A percentile compares a stretch with the other conserved stretches of the same genome.
These are phyloP conservation scores for Daboia siamensis DNA, from an alignment of 2,113 vertebrate genomes.

Conservation along the genomic window DNA sequence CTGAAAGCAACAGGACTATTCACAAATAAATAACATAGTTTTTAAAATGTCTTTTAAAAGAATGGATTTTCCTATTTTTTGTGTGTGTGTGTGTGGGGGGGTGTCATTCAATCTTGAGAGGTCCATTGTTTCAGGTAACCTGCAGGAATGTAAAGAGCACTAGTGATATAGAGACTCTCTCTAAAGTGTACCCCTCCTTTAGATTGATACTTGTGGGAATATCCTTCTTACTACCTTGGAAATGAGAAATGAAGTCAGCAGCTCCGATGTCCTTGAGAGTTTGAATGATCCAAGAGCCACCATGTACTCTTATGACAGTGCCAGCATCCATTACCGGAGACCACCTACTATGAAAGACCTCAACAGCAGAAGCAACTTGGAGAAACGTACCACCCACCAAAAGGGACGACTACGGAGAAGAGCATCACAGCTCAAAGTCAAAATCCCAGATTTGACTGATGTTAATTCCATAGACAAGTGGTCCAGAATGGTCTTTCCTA, in stretches of 20 bases:
- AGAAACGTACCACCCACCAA: constrained; percentile 76
- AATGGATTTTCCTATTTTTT: not conserved
- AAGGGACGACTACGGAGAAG: constrained; percentile 81
- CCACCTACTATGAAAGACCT: constrained; percentile 80
- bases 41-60: not conserved
- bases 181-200: constrained; percentile 57
- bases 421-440: constrained; percentile 90
- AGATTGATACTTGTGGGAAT: constrained; percentile 87
- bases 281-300: constrained; percentile 73
- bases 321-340: constrained; percentile 87
- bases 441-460: constrained; percentile 92
- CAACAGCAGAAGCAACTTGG: constrained; percentile 73
- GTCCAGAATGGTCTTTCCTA: constrained; percentile 92
- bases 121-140: not conserved
- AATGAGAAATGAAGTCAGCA: constrained; percentile 73
- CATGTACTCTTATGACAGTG: constrained; percentile 79
- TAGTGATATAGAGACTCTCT: constrained; percentile 1
- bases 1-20: not conserved
- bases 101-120: not conserved
- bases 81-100: no score
- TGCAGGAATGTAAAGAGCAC: not conserved
- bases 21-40: not conserved
- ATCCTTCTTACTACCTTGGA: constrained; percentile 85
- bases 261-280: constrained; percentile 72
- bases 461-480: constrained; percentile 96